Conservation (phyloP, 2,888 invertebrate genomes). For the Xestoiulus laeticollis region DNA sequence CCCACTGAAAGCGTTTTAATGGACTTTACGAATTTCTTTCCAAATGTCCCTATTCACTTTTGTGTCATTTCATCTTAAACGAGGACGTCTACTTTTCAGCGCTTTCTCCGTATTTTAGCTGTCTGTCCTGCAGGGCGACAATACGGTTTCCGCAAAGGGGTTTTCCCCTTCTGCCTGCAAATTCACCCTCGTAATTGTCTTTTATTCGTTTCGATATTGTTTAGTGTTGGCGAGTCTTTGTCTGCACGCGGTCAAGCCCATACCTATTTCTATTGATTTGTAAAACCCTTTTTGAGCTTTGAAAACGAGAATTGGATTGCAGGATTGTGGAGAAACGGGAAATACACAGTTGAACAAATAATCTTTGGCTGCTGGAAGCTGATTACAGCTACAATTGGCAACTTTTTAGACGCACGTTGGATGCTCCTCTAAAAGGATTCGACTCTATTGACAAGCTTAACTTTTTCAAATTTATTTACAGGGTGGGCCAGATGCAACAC, state of each 20-base stretch:
- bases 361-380: conserved; percentile 24
- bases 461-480: conserved; percentile 18
- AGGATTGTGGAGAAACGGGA: neutral
- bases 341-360: conserved; percentile 20
- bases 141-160: neutral
- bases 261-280: conserved; percentile 26
- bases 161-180: neutral
- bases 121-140: conserved; percentile 17
- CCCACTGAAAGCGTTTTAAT: conserved; percentile 1
- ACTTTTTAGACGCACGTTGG: neutral
- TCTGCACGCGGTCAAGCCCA: neutral
- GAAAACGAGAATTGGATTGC: conserved; percentile 13
- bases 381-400: conserved; percentile 19
- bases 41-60: conserved; percentile 19
- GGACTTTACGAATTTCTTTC: conserved; percentile 19
- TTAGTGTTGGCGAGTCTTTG: neutral
- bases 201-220: conserved; percentile 19
- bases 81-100: conserved; percentile 12
- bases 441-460: neutral
- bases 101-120: neutral
- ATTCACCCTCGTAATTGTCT: conserved; percentile 3
- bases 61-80: neutral
- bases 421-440: neutral
- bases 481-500: neutral
- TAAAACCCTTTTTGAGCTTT: neutral